phyloP scores from a whole-genome alignment of 2,113 vertebrate species.

The Engystomops pustulosus region DNA sequence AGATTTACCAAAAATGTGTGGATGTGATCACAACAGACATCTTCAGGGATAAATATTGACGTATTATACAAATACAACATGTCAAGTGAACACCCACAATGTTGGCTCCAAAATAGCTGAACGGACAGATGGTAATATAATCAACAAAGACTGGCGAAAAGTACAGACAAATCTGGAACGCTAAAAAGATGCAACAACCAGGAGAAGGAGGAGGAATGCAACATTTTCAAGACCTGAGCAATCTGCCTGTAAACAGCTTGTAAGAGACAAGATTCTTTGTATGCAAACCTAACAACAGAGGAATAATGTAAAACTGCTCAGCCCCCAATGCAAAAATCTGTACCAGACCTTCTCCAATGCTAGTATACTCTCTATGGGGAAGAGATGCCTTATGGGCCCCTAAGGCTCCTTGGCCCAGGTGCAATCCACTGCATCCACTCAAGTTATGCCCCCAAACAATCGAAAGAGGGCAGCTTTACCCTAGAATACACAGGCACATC shows the following conservation, averaged over 20 bases:
- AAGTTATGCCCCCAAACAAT: no score
- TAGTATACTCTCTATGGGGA: no score
- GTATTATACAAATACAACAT: constrained; percentile 51
- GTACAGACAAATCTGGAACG: not conserved
- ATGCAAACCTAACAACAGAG: no score
- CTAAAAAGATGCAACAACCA: not conserved
- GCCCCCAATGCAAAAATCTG: no score
- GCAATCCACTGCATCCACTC: no score
- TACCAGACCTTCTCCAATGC: no score
- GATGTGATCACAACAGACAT: constrained; percentile 33
- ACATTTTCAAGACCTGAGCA: not conserved
- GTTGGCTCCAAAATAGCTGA: constrained; percentile 13
- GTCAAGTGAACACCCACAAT: constrained; percentile 52
- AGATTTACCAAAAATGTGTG: constrained; percentile 1
- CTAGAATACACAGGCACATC: no score
- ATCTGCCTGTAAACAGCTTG: not conserved
- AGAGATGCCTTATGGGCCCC: no score
- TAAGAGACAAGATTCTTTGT: no score
- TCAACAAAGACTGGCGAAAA: not conserved
- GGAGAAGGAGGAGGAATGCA: not conserved
- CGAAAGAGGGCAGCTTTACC: no score
- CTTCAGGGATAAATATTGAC: constrained; percentile 52
- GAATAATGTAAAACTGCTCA: no score
- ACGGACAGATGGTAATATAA: constrained; percentile 44
- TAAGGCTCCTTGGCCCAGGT: no score